These are phyloP conservation scores for Lepus americanus DNA, from an alignment of 2,113 vertebrate genomes.

Conservation along the genomic window DNA sequence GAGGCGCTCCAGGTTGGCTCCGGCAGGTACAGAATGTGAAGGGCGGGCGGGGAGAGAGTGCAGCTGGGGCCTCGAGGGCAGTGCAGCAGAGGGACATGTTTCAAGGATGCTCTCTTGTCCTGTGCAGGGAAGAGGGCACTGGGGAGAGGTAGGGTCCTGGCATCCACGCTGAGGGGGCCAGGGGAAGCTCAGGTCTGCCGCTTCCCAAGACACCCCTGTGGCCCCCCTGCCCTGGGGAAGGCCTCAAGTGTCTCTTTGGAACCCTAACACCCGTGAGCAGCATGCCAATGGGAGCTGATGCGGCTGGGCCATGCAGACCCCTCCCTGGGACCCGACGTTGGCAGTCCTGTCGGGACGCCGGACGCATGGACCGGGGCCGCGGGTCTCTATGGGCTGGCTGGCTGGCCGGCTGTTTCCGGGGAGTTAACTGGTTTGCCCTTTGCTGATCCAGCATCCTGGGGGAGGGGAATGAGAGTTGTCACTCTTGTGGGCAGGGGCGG, in stretches of 20 bases:
- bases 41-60: not conserved
- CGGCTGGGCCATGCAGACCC: not conserved
- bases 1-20: not conserved
- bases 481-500: not conserved
- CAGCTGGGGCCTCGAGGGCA: not conserved
- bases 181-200: too few species aligned
- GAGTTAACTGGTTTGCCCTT: not conserved
- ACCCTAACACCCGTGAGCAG: not conserved
- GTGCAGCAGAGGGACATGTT: too few species aligned
- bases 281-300: not conserved
- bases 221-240: not conserved
- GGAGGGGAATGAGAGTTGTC: not conserved
- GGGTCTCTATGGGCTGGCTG: not conserved
- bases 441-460: not conserved
- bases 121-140: not conserved
- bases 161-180: not conserved
- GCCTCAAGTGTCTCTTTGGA: rapidly evolving
- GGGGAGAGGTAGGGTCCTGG: not conserved
- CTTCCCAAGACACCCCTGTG: not conserved
- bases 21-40: not conserved
- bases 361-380: rapidly evolving
- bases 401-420: not conserved
- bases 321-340: not conserved
- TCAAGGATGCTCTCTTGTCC: not conserved
- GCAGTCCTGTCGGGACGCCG: not conserved